Percentiles rank a stretch among this genome's conserved stretches.
Conservation (phyloP, 2,888 invertebrate species). For the Dorcus parallelipipedus region DNA sequence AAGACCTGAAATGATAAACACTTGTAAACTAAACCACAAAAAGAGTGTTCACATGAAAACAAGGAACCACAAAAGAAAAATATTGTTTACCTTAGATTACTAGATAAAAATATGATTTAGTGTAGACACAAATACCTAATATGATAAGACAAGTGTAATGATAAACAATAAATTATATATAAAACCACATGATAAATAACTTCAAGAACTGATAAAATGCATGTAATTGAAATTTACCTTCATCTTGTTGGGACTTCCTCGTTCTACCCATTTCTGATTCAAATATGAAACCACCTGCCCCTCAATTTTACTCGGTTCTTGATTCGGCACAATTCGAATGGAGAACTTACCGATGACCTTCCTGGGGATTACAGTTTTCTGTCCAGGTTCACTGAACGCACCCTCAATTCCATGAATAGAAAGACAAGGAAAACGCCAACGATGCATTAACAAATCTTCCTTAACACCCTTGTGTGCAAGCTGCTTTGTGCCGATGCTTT, state of each 20-base stretch:
- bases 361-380: slow-evolving; percentile 92
- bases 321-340: slow-evolving; percentile 93
- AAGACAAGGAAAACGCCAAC: slow-evolving; percentile 92
- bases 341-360: slow-evolving; percentile 97
- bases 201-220: no score
- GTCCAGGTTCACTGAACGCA: slow-evolving; percentile 89
- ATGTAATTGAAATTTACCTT: slow-evolving; percentile 51
- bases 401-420: slow-evolving; percentile 90
- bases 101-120: no score
- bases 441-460: slow-evolving; percentile 82
- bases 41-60: no score
- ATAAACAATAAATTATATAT: not conserved
- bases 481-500: slow-evolving; percentile 65
- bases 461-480: slow-evolving; percentile 78
- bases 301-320: slow-evolving; percentile 80
- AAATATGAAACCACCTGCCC: slow-evolving; percentile 75
- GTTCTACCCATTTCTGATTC: slow-evolving; percentile 71
- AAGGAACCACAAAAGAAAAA: no score
- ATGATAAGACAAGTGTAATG: not conserved
- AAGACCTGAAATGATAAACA: no score
- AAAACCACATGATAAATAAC: no score
- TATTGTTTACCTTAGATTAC: no score
- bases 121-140: not conserved
- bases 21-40: no score
- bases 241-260: slow-evolving; percentile 84